Conservation (phyloP, 2,797 vertebrate genomes). For the Scleropages formosus region DNA sequence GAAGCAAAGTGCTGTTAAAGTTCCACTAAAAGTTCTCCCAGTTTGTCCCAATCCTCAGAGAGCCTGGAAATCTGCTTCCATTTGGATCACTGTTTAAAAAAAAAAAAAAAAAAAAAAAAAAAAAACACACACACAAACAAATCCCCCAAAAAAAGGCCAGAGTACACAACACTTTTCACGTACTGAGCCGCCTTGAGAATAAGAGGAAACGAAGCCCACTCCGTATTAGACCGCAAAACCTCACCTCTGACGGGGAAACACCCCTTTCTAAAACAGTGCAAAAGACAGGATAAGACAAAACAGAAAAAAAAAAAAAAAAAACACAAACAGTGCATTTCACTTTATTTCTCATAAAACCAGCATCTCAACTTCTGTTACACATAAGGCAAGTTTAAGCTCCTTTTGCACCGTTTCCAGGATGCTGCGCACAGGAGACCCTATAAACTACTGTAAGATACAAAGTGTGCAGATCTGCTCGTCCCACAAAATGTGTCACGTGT, state of each 20-base stretch:
- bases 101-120: no score
- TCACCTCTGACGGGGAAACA: conserved; percentile 15
- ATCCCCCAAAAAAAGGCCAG: conserved; percentile 3
- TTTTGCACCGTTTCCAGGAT: conserved; percentile 1
- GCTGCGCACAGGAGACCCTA: conserved; percentile 7
- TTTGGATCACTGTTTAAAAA: conserved; percentile 1
- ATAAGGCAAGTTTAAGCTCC: conserved; percentile 19
- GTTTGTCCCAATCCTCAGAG: background rate
- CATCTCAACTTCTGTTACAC: background rate
- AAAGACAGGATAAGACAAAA: conserved; percentile 13
- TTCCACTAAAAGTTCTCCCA: background rate
- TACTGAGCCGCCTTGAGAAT: no score
- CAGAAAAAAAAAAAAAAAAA: no score
- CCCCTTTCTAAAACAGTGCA: conserved; percentile 33
- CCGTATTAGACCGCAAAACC: no score
- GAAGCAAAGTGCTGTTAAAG: conserved; percentile 2
- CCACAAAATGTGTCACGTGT: conserved; percentile 16
- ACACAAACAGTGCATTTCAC: conserved; percentile 20
- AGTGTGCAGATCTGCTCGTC: background rate
- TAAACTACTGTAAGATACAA: conserved; percentile 18
- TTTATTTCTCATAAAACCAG: conserved; percentile 22
- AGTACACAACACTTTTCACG: background rate
- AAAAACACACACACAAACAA: conserved; percentile 7
- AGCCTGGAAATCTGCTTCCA: background rate
- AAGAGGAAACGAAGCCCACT: background rate